A percentile compares a stretch with the other conserved stretches of the same genome.
These are phyloP conservation scores for Tetraodon nigroviridis DNA, from an alignment of 2,113 vertebrate species.

Conservation along the genomic window DNA sequence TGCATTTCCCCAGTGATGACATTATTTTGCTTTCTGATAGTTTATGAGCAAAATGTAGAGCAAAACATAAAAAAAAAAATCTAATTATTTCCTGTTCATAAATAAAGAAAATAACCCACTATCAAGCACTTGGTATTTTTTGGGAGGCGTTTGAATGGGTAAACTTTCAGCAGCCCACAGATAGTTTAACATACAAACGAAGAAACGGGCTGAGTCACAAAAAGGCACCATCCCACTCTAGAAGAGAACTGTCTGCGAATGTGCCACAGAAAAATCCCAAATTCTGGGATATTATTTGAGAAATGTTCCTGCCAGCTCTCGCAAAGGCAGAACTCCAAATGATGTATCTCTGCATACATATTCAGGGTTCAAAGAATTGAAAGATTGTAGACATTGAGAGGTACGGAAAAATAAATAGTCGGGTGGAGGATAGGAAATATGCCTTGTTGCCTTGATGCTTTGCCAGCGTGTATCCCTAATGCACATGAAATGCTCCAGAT, in stretches of 20 bases:
- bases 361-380: slow-evolving; percentile 30
- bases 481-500: slow-evolving; percentile 37
- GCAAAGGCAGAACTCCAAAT: slow-evolving; percentile 41
- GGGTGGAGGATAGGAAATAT: slow-evolving; percentile 11
- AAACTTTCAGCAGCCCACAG: no score
- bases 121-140: background rate
- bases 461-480: slow-evolving; percentile 11
- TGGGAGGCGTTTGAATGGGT: background rate
- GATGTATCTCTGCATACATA: slow-evolving; percentile 14
- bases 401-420: background rate
- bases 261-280: slow-evolving; percentile 5
- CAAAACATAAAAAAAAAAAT: background rate
- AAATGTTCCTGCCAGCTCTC: slow-evolving; percentile 39
- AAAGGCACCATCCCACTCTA: background rate
- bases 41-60: no score
- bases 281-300: slow-evolving; percentile 36
- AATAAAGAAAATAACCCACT: background rate
- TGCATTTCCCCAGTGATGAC: no score
- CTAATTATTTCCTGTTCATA: background rate
- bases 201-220: background rate
- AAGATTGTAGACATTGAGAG: slow-evolving; percentile 18
- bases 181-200: no score
- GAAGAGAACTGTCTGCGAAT: slow-evolving; percentile 16
- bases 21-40: no score
- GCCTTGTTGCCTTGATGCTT: slow-evolving; percentile 11